Percentiles rank a stretch among this genome's conserved stretches.
phyloP scores from a whole-genome alignment of 2,113 vertebrate genomes.

The Channa argus region DNA sequence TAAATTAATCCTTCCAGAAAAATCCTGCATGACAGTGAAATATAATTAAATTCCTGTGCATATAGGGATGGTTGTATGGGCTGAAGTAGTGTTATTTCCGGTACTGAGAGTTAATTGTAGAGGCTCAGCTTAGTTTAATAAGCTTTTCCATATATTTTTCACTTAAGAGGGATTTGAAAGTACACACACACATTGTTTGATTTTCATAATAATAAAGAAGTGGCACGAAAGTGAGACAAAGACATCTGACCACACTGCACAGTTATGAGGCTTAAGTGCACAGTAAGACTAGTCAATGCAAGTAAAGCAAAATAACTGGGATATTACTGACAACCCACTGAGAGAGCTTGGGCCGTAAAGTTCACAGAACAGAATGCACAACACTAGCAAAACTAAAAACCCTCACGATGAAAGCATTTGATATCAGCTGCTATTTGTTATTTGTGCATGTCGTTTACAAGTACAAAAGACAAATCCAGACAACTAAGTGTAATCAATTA shows the following conservation, averaged over 20 bases:
- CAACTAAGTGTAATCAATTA: constrained; percentile 49
- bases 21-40: constrained; percentile 27
- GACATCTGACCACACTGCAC: too few species aligned
- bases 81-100: not conserved
- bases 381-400: not conserved
- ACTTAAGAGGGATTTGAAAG: too few species aligned
- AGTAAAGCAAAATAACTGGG: not conserved
- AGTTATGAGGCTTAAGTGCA: not conserved
- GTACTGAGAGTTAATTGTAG: too few species aligned
- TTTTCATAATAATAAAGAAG: constrained; percentile 1
- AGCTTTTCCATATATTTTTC: not conserved
- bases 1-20: constrained; percentile 30
- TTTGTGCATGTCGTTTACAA: constrained; percentile 3
- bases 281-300: not conserved
- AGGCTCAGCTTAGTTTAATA: too few species aligned
- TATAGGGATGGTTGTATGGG: constrained; percentile 28
- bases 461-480: constrained; percentile 40
- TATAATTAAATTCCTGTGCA: constrained; percentile 33
- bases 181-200: not conserved
- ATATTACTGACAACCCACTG: not conserved
- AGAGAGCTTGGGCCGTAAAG: not conserved
- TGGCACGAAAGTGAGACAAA: not conserved
- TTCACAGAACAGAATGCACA: too few species aligned
- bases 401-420: not conserved
- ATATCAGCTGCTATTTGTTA: constrained; percentile 5